A percentile compares a stretch with the other conserved stretches of the same genome.
phyloP scores from a whole-genome alignment of 2,113 vertebrate species.

The Todiramphus saurophagus region DNA sequence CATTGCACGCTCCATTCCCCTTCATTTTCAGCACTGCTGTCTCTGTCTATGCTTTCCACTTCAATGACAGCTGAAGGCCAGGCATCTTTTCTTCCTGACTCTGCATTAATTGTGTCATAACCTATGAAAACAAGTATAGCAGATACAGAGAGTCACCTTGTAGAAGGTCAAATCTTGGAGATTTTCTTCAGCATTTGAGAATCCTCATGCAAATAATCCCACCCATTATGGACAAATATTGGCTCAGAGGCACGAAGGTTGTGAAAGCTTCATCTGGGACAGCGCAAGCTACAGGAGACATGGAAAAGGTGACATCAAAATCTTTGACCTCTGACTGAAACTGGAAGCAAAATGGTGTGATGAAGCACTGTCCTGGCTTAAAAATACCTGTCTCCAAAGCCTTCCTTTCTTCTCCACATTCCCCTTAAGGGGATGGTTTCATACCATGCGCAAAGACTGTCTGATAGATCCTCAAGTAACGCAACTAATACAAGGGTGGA shows the following conservation, averaged over 20 bases:
- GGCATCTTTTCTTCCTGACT: neutral
- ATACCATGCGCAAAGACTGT: neutral
- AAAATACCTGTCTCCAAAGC: neutral
- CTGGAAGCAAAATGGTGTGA: neutral
- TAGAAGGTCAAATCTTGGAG: neutral
- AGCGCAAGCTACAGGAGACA: neutral
- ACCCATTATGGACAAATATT: neutral
- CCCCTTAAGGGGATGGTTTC: neutral
- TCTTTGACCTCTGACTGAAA: neutral
- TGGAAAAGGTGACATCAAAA: neutral
- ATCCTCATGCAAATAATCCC: neutral
- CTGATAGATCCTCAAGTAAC: neutral
- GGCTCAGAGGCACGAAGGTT: neutral
- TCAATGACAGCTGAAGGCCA: neutral
- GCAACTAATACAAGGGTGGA: neutral
- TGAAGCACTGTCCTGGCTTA: neutral
- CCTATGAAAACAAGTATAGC: neutral
- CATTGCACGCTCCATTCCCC: neutral
- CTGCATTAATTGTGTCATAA: neutral
- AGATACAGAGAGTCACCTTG: neutral
- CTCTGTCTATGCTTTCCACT: neutral
- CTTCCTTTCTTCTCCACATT: neutral
- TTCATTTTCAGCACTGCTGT: neutral
- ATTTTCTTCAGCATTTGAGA: neutral
- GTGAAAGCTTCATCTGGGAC: neutral